Conservation (phyloP, 1,140 invertebrate species). For the Drosophila kikkawai region DNA sequence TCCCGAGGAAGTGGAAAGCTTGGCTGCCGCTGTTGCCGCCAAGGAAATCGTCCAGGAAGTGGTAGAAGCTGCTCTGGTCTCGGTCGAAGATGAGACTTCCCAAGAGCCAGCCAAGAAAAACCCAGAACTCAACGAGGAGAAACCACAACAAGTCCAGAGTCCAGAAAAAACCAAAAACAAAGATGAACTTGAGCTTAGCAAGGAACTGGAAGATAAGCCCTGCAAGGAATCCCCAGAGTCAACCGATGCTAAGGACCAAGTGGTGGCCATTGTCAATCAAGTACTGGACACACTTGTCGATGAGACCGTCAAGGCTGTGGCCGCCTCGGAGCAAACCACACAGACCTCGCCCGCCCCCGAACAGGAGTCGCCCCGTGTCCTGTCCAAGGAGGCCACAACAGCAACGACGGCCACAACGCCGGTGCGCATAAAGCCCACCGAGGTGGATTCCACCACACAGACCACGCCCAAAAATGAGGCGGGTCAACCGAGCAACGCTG, state of each 20-base stretch:
- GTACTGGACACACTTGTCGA: conserved; percentile 71
- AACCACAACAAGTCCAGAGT: background rate
- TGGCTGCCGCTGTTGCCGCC: conserved; percentile 59
- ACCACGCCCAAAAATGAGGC: conserved; percentile 78
- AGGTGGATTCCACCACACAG: conserved; percentile 80
- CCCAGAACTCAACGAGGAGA: background rate
- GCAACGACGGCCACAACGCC: conserved; percentile 3
- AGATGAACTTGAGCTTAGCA: background rate
- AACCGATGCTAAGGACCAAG: conserved; percentile 44
- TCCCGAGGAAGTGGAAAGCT: conserved; percentile 9
- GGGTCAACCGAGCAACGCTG: conserved; percentile 4
- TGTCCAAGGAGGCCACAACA: conserved; percentile 20
- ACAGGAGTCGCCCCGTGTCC: conserved; percentile 10
- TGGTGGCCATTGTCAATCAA: conserved; percentile 70
- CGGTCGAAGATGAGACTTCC: conserved; percentile 19
- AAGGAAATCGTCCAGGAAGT: conserved; percentile 73
- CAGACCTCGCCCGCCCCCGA: conserved; percentile 53
- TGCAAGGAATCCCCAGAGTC: background rate
- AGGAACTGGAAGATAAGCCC: background rate
- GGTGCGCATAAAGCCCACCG: conserved; percentile 59
- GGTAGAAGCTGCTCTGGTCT: conserved; percentile 66
- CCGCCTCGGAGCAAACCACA: conserved; percentile 56
- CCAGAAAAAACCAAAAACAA: background rate
- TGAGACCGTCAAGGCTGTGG: conserved; percentile 65
- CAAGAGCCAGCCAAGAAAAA: background rate